Percentiles rank a stretch among this genome's conserved stretches.
These are phyloP conservation scores for Hemiprocne comata DNA, from an alignment of 2,113 vertebrate genomes.

Conservation along the genomic window DNA sequence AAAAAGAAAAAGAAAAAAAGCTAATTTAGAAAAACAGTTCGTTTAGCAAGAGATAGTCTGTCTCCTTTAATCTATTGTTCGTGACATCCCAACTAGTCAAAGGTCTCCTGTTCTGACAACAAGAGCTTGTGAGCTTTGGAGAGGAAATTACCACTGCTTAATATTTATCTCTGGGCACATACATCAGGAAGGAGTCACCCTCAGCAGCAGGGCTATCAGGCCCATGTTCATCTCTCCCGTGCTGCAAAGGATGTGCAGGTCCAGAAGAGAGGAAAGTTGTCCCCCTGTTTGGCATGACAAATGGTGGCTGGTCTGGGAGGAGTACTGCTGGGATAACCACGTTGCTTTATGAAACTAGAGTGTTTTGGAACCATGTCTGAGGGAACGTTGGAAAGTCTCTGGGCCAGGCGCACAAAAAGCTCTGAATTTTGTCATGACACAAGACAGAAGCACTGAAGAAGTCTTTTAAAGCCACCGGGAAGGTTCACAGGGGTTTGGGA, in stretches of 20 bases:
- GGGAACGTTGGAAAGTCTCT: not conserved
- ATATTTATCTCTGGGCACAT: conserved; percentile 22
- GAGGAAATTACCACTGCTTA: not conserved
- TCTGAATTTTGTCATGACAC: not conserved
- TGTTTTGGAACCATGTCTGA: conserved; percentile 4
- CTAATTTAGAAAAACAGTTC: conserved; percentile 55
- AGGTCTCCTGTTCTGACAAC: not conserved
- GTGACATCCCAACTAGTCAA: not conserved
- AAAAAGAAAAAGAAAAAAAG: not conserved
- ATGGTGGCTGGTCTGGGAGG: not conserved
- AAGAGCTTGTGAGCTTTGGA: not conserved
- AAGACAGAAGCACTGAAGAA: conserved; percentile 4
- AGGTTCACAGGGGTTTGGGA: not conserved
- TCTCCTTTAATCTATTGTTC: conserved; percentile 58
- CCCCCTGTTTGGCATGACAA: not conserved
- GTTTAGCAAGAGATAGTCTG: conserved; percentile 42
- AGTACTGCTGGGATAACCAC: not conserved
- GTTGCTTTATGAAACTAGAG: not conserved
- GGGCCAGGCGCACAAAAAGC: not conserved
- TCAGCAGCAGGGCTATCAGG: not conserved
- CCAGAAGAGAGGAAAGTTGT: conserved; percentile 4
- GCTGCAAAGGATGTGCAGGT: not conserved
- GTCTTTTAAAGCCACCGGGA: not conserved
- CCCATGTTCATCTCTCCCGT: not conserved
- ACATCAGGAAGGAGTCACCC: conserved; percentile 19